A percentile compares a stretch with the other conserved stretches of the same genome.
These are phyloP conservation scores for Lerista edwardsae DNA, from an alignment of 2,797 vertebrate genomes.

Conservation along the genomic window DNA sequence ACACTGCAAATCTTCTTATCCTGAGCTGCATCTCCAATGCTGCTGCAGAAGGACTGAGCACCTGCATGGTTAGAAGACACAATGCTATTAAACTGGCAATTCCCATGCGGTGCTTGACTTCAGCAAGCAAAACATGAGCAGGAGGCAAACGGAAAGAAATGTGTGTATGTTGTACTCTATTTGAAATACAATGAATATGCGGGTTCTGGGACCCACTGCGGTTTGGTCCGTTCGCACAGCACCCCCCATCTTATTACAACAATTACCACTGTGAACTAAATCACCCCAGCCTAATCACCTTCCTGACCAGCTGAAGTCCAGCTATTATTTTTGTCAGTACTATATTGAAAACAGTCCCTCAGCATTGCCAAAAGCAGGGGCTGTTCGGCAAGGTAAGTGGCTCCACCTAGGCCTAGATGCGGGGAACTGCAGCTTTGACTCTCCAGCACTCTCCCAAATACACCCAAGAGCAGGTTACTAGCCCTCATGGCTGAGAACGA, in stretches of 20 bases:
- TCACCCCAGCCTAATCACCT: not conserved
- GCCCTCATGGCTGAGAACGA: not conserved
- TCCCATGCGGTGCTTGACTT: no score
- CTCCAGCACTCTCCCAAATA: not conserved
- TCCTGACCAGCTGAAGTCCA: not conserved
- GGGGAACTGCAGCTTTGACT: not conserved
- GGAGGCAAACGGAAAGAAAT: not conserved
- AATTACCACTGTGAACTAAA: not conserved
- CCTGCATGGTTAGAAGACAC: not conserved
- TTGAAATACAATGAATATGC: not conserved
- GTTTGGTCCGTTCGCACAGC: not conserved
- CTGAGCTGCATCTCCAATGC: conserved; percentile 61
- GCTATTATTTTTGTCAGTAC: not conserved
- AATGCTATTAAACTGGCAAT: not conserved
- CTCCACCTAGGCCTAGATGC: not conserved
- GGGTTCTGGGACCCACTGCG: not conserved
- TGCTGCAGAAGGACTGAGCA: accelerated
- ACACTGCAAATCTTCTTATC: conserved; percentile 52
- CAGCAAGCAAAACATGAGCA: not conserved
- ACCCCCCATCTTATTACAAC: no score
- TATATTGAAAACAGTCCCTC: not conserved
- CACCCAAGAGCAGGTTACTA: not conserved
- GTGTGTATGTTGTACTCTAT: not conserved
- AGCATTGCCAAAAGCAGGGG: not conserved
- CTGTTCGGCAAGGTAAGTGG: not conserved